phyloP scores from a whole-genome alignment of 1,140 invertebrate genomes.

The Caerostris darwini region DNA sequence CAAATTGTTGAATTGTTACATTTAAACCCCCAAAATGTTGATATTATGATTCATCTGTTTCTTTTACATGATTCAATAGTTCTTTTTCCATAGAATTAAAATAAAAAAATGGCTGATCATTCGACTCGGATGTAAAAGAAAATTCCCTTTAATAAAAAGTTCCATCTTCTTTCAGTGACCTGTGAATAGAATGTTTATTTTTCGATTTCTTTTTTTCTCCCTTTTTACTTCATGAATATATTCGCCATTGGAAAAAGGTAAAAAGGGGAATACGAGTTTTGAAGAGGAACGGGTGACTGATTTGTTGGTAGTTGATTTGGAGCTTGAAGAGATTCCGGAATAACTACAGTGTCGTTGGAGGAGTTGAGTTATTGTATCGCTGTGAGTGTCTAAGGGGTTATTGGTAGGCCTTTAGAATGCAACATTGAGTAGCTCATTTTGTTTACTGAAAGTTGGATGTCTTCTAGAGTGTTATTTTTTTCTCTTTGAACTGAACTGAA shows the following conservation, averaged over 20 bases:
- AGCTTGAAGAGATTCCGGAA: background rate
- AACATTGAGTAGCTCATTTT: no score
- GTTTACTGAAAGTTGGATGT: no score
- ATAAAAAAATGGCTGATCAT: background rate
- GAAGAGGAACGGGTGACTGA: background rate
- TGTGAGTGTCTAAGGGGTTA: background rate
- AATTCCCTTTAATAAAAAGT: background rate
- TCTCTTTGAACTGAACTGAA: no score
- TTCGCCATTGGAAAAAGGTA: background rate
- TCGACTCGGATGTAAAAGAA: background rate
- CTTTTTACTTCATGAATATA: background rate
- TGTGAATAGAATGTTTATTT: background rate
- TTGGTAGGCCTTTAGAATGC: background rate
- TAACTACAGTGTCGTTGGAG: background rate
- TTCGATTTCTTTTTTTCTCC: background rate
- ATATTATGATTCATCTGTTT: background rate
- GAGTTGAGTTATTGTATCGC: background rate
- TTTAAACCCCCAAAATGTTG: background rate
- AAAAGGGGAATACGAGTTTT: background rate
- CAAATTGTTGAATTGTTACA: background rate
- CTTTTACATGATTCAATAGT: background rate
- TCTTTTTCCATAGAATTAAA: background rate
- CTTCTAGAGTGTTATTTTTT: no score
- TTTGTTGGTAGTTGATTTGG: conserved; percentile 1
- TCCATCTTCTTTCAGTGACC: background rate